Evolutionary conservation across 2,113 vertebrate species (phyloP).

Genomic region (Columba livia): DNA sequence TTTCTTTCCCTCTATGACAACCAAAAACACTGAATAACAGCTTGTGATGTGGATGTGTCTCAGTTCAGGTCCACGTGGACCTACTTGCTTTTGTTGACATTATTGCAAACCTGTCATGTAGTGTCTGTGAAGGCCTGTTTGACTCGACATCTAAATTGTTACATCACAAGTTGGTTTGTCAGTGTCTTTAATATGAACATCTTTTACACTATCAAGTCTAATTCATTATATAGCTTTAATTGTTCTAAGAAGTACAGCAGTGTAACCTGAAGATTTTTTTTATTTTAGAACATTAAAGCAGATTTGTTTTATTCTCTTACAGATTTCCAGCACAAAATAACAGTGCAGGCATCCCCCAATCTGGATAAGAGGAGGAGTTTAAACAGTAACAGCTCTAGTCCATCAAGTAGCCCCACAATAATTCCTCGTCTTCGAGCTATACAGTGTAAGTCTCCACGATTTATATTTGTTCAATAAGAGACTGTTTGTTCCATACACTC

Average conservation of each 20-base stretch:
- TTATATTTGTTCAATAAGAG: not conserved
- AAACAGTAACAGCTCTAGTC: conserved; percentile 88
- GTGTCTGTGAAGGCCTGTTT: not conserved
- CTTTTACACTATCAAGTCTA: not conserved
- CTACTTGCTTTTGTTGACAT: not conserved
- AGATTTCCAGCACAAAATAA: conserved; percentile 99
- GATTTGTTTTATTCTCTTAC: not conserved
- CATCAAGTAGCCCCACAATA: conserved; percentile 90
- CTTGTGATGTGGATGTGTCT: not conserved
- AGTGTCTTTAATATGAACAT: not conserved
- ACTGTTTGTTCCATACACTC: not conserved
- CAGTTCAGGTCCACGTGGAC: not conserved
- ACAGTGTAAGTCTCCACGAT: conserved; percentile 80
- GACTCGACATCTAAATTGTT: not conserved
- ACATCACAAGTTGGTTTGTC: not conserved
- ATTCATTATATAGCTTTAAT: not conserved
- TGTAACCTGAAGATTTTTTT: not conserved
- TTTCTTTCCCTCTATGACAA: not conserved
- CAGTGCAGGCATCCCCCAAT: conserved; percentile 93
- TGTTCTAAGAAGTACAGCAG: not conserved
- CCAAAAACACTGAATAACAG: not conserved
- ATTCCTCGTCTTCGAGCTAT: conserved; percentile 94
- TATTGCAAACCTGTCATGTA: not conserved
- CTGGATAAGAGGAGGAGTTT: conserved; percentile 92
- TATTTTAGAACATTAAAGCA: not conserved